Percentiles rank a stretch among this genome's conserved stretches.
These are phyloP conservation scores for Apis mellifera DNA, from an alignment of 1,140 invertebrate genomes.

Conservation along the genomic window Amel_HAv3.1 CM009944.2:10564001-10564500, in stretches of 20 bases:
- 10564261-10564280: conserved; percentile 18
- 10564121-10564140: background rate
- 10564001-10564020: background rate
- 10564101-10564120: conserved; percentile 5
- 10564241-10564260: conserved; percentile 73
- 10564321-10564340: conserved; percentile 71
- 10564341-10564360: conserved; percentile 79
- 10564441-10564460: conserved; percentile 59
- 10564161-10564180: conserved; percentile 12
- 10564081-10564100: background rate
- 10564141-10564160: conserved; percentile 26
- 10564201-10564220: conserved; percentile 53
- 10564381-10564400: conserved; percentile 78
- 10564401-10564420: conserved; percentile 79
- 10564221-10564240: conserved; percentile 71
- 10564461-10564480: conserved; percentile 53
- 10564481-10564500: conserved; percentile 28
- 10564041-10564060: no score
- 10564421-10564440: conserved; percentile 79
- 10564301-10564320: conserved; percentile 61
- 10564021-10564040: no score
- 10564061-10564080: background rate
- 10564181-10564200: conserved; percentile 46
- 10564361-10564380: conserved; percentile 80
- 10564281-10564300: conserved; percentile 35